phyloP scores from a whole-genome alignment of 2,797 vertebrate species.

The Acanthurus leucopareius region DNA sequence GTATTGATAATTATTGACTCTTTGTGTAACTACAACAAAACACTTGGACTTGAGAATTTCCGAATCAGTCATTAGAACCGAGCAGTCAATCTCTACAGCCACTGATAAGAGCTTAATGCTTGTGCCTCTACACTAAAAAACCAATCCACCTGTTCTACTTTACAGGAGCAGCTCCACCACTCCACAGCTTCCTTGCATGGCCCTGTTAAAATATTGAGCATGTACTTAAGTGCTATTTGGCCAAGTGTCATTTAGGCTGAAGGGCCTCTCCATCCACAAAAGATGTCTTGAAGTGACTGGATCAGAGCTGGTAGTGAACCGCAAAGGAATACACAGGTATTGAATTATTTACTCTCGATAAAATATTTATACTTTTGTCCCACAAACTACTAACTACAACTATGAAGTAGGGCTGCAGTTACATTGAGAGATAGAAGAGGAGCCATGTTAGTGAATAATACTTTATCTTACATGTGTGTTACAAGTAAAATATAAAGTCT shows the following conservation, averaged over 20 bases:
- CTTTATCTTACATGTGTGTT: constrained; percentile 25
- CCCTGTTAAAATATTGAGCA: constrained; percentile 90
- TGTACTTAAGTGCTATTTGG: constrained; percentile 90
- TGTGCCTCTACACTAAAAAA: constrained; percentile 41
- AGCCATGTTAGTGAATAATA: constrained; percentile 19
- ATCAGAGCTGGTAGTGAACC: constrained; percentile 81
- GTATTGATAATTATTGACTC: no score
- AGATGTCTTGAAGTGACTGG: constrained; percentile 87
- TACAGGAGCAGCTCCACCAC: constrained; percentile 62
- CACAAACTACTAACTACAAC: constrained; percentile 79
- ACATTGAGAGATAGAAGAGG: constrained; percentile 18
- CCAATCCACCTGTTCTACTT: constrained; percentile 79
- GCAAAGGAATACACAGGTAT: constrained; percentile 81
- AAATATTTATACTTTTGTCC: constrained; percentile 87
- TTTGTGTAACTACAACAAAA: no score
- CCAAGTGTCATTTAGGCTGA: constrained; percentile 89
- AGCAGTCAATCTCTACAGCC: neutral
- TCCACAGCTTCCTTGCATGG: constrained; percentile 77
- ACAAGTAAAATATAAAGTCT: constrained; percentile 1
- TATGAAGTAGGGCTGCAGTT: constrained; percentile 56
- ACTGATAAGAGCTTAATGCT: constrained; percentile 37
- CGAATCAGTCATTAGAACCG: no score
- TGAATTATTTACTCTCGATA: constrained; percentile 86
- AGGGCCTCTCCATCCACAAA: constrained; percentile 86
- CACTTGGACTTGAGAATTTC: no score